Evolutionary conservation across 2,888 invertebrate species (phyloP).

Genomic region (Scaeva pyrastri): DNA sequence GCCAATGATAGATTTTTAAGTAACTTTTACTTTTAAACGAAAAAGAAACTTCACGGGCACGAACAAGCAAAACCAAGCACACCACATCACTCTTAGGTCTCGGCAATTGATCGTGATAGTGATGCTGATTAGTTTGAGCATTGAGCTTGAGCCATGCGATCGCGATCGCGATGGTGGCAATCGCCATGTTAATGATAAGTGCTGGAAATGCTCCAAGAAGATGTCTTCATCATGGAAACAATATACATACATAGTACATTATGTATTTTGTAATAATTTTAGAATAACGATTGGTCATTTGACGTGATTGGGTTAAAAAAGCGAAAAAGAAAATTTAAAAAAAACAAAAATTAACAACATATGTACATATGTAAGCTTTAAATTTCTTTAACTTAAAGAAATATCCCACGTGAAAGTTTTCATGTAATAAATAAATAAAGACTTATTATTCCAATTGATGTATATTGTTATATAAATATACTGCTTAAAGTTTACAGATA

Average conservation of each 20-base stretch:
- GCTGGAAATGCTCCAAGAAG: constrained; percentile 43
- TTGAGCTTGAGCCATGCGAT: constrained; percentile 33
- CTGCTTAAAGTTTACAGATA: too few species aligned
- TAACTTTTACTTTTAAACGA: constrained; percentile 73
- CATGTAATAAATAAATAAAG: background rate
- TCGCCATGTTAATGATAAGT: constrained; percentile 56
- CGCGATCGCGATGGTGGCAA: constrained; percentile 54
- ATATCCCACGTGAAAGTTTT: background rate
- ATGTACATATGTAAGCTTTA: too few species aligned
- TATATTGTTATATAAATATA: background rate
- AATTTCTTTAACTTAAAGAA: background rate
- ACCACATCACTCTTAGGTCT: constrained; percentile 10
- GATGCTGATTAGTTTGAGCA: constrained; percentile 64
- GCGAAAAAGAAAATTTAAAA: background rate
- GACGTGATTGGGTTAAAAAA: constrained; percentile 8
- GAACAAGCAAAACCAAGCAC: constrained; percentile 23
- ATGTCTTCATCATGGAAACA: constrained; percentile 58
- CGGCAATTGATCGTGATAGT: constrained; percentile 63
- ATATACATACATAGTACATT: too few species aligned
- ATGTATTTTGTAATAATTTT: constrained; percentile 49
- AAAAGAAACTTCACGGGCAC: constrained; percentile 65
- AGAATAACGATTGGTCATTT: constrained; percentile 28
- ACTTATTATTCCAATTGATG: background rate
- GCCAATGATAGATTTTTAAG: constrained; percentile 71
- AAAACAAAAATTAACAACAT: too few species aligned